phyloP scores from a whole-genome alignment of 2,888 invertebrate genomes.

The Nesidiocoris tenuis region DNA sequence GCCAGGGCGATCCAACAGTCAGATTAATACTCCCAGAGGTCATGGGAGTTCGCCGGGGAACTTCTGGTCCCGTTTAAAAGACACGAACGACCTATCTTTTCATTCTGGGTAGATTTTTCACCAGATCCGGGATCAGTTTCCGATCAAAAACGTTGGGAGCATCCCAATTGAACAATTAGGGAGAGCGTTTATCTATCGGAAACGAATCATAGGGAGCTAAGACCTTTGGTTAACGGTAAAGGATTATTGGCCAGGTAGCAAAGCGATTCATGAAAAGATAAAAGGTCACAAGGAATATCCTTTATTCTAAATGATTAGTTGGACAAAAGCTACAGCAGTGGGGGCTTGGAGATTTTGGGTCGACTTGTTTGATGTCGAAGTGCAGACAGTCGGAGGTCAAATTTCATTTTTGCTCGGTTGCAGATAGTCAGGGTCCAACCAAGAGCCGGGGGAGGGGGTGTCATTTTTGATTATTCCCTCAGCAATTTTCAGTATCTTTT shows the following conservation, averaged over 20 bases:
- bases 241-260: neutral
- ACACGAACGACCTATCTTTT: neutral
- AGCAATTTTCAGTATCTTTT: too few species aligned
- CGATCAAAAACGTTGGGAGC: neutral
- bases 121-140: neutral
- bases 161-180: neutral
- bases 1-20: neutral
- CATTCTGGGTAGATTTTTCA: neutral
- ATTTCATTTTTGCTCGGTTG: too few species aligned
- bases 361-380: too few species aligned
- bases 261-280: neutral
- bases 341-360: too few species aligned
- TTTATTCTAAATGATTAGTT: too few species aligned
- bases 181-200: neutral
- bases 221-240: neutral
- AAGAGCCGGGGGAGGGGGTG: too few species aligned
- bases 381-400: too few species aligned
- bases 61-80: neutral
- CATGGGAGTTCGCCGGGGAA: too few species aligned
- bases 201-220: neutral
- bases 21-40: neutral
- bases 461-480: too few species aligned
- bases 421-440: too few species aligned
- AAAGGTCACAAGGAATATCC: too few species aligned
- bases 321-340: too few species aligned